Evolutionary conservation across 2,797 vertebrate species (phyloP).

Genomic region (Crocidura indochinensis): DNA sequence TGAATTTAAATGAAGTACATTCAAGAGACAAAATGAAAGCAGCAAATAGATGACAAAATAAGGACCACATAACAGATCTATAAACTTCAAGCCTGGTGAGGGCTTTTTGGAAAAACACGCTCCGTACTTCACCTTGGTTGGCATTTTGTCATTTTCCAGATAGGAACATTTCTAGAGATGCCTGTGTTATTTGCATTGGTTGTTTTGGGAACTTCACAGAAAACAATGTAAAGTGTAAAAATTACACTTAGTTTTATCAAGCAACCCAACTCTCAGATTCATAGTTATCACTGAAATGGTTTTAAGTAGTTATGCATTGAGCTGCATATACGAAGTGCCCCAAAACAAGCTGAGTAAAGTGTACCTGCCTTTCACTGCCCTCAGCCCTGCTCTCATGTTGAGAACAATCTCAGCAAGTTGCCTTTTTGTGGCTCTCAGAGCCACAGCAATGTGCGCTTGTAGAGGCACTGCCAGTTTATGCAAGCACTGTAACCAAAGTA

Average conservation of each 20-base stretch:
- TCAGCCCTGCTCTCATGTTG: no score
- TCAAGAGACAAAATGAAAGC: conserved; percentile 39
- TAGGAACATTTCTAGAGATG: conserved; percentile 71
- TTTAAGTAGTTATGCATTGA: conserved; percentile 45
- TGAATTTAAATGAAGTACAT: conserved; percentile 70
- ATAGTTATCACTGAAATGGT: conserved; percentile 66
- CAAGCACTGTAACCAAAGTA: no score
- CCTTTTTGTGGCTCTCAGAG: no score
- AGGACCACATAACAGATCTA: conserved; percentile 50
- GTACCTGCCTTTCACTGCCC: no score
- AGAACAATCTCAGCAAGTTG: no score
- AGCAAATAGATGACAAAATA: conserved; percentile 61
- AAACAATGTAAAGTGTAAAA: conserved; percentile 66
- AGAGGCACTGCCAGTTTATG: no score
- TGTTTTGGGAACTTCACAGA: conserved; percentile 71
- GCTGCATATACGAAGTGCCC: neutral
- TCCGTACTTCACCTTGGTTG: conserved; percentile 63
- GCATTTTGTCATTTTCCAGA: conserved; percentile 45
- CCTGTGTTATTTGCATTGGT: conserved; percentile 66
- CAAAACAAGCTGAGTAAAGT: no score
- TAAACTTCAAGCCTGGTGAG: conserved; percentile 46
- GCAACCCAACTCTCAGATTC: conserved; percentile 65
- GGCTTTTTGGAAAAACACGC: neutral
- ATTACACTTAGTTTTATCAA: conserved; percentile 65
- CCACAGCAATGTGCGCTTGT: no score